phyloP scores from a whole-genome alignment of 2,797 vertebrate genomes.

The Tinamus major region DNA sequence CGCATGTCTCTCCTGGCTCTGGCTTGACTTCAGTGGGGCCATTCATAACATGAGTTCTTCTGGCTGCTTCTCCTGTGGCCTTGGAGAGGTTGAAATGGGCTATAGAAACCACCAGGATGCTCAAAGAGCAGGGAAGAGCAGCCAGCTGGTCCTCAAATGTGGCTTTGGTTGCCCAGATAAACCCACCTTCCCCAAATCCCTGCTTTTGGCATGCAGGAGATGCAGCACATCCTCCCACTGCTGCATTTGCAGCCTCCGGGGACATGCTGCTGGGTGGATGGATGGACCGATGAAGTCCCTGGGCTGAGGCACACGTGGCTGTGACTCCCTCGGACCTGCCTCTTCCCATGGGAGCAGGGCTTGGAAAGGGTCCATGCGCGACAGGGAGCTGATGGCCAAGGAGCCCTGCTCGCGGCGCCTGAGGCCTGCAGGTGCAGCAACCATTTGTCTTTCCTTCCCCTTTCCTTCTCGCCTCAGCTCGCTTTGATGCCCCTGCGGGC shows the following conservation, averaged over 20 bases:
- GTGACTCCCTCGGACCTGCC: not conserved
- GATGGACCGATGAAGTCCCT: not conserved
- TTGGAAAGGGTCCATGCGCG: not conserved
- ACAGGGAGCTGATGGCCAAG: not conserved
- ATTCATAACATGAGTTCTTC: not conserved
- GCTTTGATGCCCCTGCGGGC: not conserved
- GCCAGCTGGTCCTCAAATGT: not conserved
- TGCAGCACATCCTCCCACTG: too few species aligned
- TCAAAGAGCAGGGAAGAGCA: too few species aligned
- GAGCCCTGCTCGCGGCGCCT: not conserved
- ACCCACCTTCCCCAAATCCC: not conserved
- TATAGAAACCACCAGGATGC: not conserved
- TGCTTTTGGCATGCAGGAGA: not conserved
- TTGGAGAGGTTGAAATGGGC: not conserved
- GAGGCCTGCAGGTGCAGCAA: not conserved
- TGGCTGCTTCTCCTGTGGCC: not conserved
- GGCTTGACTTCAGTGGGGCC: not conserved
- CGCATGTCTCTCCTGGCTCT: not conserved
- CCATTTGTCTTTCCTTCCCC: not conserved
- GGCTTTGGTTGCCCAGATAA: too few species aligned
- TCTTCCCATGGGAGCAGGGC: not conserved
- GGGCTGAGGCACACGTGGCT: fast-evolving
- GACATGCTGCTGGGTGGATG: not conserved
- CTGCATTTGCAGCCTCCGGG: not conserved
- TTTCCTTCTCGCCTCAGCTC: not conserved